Evolutionary conservation across 2,113 vertebrate genomes (phyloP).

Genomic region (Brachyistius frenatus): DNA sequence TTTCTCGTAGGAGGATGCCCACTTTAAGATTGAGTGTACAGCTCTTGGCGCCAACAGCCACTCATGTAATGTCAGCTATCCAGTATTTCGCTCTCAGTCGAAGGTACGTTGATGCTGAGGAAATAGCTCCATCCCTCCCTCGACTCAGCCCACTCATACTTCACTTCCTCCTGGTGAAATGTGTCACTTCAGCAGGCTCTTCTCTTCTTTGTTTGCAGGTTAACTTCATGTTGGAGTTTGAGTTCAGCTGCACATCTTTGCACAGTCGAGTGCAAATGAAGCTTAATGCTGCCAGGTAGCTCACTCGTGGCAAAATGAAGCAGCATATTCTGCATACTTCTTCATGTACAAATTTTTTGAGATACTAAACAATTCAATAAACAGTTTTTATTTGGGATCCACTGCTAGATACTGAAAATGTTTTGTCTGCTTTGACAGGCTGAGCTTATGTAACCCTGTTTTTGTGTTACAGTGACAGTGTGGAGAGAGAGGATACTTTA

Average conservation of each 20-base stretch:
- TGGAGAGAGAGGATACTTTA: constrained; percentile 84
- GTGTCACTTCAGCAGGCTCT: constrained; percentile 23
- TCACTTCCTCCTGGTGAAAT: constrained; percentile 34
- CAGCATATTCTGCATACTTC: too few species aligned
- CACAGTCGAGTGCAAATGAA: constrained; percentile 85
- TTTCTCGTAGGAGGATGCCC: constrained; percentile 82
- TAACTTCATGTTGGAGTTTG: constrained; percentile 91
- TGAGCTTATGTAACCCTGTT: too few species aligned
- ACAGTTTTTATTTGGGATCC: background rate
- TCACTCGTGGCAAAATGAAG: background rate
- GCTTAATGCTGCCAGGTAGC: constrained; percentile 88
- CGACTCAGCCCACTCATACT: constrained; percentile 30
- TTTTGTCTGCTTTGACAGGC: background rate
- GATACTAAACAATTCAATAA: background rate
- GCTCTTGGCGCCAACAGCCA: constrained; percentile 80
- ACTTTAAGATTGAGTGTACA: constrained; percentile 90
- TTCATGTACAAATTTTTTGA: background rate
- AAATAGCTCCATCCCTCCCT: constrained; percentile 14
- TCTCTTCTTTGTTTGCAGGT: constrained; percentile 80
- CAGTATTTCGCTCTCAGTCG: constrained; percentile 89
- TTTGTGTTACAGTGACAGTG: constrained; percentile 85
- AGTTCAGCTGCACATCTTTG: constrained; percentile 92
- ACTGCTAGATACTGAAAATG: background rate
- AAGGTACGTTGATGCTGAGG: constrained; percentile 80
- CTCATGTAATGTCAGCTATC: constrained; percentile 90